Evolutionary conservation across 2,888 invertebrate species (phyloP).

Genomic region (Drosophila crucigera): DNA sequence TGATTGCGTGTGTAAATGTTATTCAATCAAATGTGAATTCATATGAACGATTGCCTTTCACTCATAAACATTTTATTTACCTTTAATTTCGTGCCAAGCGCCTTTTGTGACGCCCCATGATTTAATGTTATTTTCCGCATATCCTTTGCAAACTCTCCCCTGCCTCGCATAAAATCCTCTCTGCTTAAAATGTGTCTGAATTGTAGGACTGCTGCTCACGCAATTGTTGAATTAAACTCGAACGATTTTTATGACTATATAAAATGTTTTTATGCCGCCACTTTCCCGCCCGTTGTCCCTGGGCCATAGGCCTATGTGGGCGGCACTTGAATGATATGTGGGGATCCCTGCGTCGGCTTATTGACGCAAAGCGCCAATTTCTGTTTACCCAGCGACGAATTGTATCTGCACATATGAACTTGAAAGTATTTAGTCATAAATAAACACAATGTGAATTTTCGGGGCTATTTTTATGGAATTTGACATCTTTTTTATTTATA

Average conservation of each 20-base stretch:
- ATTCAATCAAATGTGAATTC: constrained; percentile 80
- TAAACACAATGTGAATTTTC: constrained; percentile 45
- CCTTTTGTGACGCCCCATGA: constrained; percentile 69
- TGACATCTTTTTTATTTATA: constrained; percentile 25
- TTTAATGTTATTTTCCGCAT: constrained; percentile 57
- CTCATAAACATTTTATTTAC: constrained; percentile 81
- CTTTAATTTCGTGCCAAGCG: constrained; percentile 78
- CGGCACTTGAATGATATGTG: constrained; percentile 24
- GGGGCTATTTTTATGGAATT: constrained; percentile 27
- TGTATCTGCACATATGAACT: constrained; percentile 39
- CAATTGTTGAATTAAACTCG: constrained; percentile 63
- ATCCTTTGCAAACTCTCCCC: not conserved
- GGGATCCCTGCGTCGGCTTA: constrained; percentile 27
- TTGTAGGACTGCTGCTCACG: constrained; percentile 23
- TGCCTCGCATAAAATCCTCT: not conserved
- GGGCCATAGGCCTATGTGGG: not conserved
- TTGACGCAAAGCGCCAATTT: constrained; percentile 70
- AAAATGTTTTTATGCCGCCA: constrained; percentile 53
- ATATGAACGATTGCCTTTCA: constrained; percentile 74
- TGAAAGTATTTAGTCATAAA: constrained; percentile 70
- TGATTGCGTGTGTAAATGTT: constrained; percentile 79
- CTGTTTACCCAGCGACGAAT: constrained; percentile 57
- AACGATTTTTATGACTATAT: constrained; percentile 76
- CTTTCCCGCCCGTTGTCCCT: not conserved
- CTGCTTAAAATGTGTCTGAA: constrained; percentile 48